Conservation (phyloP, 30 jellyfish, hydroid and myxozoan genomes). For the Turritopsis rubra region DNA sequence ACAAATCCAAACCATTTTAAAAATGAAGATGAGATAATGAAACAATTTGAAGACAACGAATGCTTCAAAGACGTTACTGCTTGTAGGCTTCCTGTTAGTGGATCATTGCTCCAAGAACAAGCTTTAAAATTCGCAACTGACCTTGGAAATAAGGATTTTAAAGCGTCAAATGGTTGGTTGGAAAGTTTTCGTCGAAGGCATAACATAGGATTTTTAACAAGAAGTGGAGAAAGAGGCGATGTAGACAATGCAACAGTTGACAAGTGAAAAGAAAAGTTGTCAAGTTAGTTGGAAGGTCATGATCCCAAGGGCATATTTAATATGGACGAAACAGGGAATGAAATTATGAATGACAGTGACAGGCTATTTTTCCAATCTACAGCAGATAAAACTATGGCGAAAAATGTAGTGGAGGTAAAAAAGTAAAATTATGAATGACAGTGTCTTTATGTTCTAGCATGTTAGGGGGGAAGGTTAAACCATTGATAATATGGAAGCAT, state of each 20-base stretch:
- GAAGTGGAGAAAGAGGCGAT: not conserved
- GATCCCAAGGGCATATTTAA: no score
- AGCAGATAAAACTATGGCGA: no score
- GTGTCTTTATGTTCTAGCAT: no score
- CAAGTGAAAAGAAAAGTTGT: not conserved
- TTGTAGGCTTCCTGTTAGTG: not conserved
- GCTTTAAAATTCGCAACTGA: not conserved
- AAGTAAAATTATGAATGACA: no score
- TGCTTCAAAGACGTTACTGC: not conserved
- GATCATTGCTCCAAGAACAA: not conserved
- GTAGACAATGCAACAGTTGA: not conserved
- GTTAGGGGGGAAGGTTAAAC: no score
- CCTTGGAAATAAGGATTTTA: conserved; percentile 26
- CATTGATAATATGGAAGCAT: no score
- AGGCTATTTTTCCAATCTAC: no score
- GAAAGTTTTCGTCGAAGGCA: conserved; percentile 44
- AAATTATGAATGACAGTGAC: no score
- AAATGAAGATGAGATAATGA: not conserved
- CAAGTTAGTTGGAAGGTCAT: no score
- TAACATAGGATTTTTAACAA: conserved; percentile 7
- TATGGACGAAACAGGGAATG: no score
- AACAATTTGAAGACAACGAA: not conserved
- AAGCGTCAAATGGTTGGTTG: conserved; percentile 68
- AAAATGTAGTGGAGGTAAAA: no score
- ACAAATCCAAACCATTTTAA: not conserved